Evolutionary conservation across 1,140 invertebrate genomes (phyloP).

Genomic region (Saccostrea cuccullata): DNA sequence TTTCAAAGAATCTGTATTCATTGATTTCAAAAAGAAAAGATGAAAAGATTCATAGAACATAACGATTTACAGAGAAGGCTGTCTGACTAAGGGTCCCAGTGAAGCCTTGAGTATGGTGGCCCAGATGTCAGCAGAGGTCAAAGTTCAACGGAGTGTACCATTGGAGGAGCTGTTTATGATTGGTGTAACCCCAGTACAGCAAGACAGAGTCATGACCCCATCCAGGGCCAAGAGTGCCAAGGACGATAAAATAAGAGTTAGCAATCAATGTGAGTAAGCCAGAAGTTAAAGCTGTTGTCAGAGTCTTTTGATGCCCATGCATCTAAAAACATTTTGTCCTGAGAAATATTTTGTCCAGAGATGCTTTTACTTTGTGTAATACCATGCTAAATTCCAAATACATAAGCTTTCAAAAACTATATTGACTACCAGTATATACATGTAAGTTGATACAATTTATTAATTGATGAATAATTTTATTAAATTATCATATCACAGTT

Average conservation of each 20-base stretch:
- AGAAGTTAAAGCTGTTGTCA: not conserved
- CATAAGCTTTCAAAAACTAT: too few species aligned
- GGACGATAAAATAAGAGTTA: slow-evolving; percentile 63
- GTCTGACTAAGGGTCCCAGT: slow-evolving; percentile 65
- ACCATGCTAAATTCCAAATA: too few species aligned
- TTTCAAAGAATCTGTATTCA: too few species aligned
- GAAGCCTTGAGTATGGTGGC: slow-evolving; percentile 56
- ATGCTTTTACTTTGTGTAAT: too few species aligned
- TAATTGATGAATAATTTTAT: too few species aligned
- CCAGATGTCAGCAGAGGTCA: slow-evolving; percentile 42
- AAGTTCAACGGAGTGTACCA: slow-evolving; percentile 45
- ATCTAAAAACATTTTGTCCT: too few species aligned
- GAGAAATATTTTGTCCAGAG: too few species aligned
- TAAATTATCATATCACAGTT: too few species aligned
- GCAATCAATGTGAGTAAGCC: slow-evolving; percentile 65
- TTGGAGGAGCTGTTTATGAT: slow-evolving; percentile 64
- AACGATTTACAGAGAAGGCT: slow-evolving; percentile 54
- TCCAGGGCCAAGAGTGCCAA: slow-evolving; percentile 51
- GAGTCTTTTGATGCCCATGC: too few species aligned
- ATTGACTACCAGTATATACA: too few species aligned
- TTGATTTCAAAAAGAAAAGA: not conserved
- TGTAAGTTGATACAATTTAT: too few species aligned
- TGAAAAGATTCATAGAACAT: not conserved
- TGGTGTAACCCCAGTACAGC: slow-evolving; percentile 59
- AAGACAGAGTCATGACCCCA: slow-evolving; percentile 51